Evolutionary conservation across 2,113 vertebrate species (phyloP).

Genomic region (Columba livia): DNA sequence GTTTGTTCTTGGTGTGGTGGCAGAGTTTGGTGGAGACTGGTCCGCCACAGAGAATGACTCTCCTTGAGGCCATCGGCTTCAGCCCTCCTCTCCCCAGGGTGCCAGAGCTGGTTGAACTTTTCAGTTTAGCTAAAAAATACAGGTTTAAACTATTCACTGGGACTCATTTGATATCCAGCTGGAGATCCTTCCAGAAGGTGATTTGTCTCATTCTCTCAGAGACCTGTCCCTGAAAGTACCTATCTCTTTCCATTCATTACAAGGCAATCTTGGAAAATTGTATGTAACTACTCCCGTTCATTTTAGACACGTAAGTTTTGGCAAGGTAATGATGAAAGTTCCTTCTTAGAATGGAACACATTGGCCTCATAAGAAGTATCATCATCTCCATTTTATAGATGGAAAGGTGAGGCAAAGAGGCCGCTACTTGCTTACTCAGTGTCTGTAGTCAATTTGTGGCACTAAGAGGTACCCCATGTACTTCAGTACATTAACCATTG

Average conservation of each 20-base stretch:
- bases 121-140: neutral
- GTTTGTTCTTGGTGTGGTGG: neutral
- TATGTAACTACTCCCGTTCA: neutral
- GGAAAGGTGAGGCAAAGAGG: neutral
- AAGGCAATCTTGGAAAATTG: neutral
- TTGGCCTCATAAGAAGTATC: neutral
- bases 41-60: neutral
- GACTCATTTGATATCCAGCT: neutral
- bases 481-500: neutral
- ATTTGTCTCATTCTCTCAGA: neutral
- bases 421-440: neutral
- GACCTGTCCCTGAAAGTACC: neutral
- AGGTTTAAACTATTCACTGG: neutral
- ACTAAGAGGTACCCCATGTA: neutral
- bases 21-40: neutral
- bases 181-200: neutral
- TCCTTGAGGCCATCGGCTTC: neutral
- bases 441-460: neutral
- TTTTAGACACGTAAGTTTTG: neutral
- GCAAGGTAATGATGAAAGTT: neutral
- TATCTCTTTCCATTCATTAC: neutral
- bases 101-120: neutral
- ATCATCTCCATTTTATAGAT: neutral
- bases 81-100: rapidly evolving
- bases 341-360: neutral